These are phyloP conservation scores for Physeter macrocephalus DNA, from an alignment of 2,113 vertebrate genomes.

Conservation along the genomic window DNA sequence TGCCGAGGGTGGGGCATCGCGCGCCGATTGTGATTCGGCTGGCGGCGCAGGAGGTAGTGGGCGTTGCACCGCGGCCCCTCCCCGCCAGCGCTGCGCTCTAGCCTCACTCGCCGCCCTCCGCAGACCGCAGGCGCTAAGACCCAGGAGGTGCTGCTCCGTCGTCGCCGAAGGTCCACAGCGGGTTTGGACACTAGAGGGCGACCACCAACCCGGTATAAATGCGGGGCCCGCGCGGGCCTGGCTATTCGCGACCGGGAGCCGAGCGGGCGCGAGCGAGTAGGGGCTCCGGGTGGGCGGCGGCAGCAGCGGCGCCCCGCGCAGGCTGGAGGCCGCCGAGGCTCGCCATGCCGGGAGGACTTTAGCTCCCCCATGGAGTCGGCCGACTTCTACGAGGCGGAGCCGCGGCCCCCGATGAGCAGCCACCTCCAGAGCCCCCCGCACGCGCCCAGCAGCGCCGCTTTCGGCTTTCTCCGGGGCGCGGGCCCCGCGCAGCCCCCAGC, in stretches of 20 bases:
- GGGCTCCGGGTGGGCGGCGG: slow-evolving; percentile 23
- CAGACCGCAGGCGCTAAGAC: slow-evolving; percentile 55
- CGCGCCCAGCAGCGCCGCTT: slow-evolving; percentile 82
- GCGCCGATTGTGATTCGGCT: background rate
- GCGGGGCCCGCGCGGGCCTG: slow-evolving; percentile 22
- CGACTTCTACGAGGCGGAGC: slow-evolving; percentile 96
- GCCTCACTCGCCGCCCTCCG: rapidly evolving
- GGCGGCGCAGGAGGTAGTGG: background rate
- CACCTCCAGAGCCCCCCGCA: slow-evolving; percentile 80
- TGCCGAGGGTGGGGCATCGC: background rate
- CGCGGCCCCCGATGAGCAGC: slow-evolving; percentile 91
- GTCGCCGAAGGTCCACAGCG: slow-evolving; percentile 31
- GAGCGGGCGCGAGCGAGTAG: slow-evolving; percentile 10
- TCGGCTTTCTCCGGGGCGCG: slow-evolving; percentile 79
- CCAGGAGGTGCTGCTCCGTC: slow-evolving; percentile 17
- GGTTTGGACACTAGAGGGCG: slow-evolving; percentile 78
- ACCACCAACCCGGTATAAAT: slow-evolving; percentile 62
- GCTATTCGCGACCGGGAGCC: slow-evolving; percentile 69
- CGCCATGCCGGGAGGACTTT: slow-evolving; percentile 90
- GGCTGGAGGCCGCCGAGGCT: slow-evolving; percentile 90
- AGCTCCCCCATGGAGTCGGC: slow-evolving; percentile 95
- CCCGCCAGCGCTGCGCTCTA: background rate
- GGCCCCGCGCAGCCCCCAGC: slow-evolving; percentile 82
- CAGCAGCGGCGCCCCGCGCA: slow-evolving; percentile 68
- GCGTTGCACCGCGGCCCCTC: background rate